Percentiles rank a stretch among this genome's conserved stretches.
These are phyloP conservation scores for Phrynocephalus vlangalii DNA, from an alignment of 2,797 vertebrate genomes.

Conservation along the genomic window DNA sequence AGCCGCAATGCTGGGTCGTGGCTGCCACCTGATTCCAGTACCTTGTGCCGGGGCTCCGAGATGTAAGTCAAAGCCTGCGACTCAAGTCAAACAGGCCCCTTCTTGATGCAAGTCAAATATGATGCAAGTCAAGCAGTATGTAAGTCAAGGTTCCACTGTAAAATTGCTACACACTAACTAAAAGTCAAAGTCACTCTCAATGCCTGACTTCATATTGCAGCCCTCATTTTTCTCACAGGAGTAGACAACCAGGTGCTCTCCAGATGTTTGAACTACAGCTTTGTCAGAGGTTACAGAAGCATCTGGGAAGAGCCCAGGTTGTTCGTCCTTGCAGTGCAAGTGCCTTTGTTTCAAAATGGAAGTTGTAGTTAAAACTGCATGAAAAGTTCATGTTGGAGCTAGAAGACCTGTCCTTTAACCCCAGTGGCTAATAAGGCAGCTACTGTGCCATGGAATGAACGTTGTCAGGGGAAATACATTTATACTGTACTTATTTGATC, in stretches of 20 bases:
- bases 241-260: neutral
- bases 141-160: too few relatives aligned
- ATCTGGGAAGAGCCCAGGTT: neutral
- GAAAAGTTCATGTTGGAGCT: neutral
- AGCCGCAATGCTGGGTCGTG: too few relatives aligned
- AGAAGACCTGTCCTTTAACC: neutral
- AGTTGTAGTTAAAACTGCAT: neutral
- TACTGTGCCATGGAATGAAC: too few relatives aligned
- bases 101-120: too few relatives aligned
- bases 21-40: too few relatives aligned
- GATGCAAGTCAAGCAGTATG: too few relatives aligned
- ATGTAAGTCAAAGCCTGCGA: too few relatives aligned
- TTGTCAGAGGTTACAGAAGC: neutral
- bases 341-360: neutral
- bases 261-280: neutral
- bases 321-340: neutral
- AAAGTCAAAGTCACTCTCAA: neutral
- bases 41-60: too few relatives aligned
- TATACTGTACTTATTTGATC: neutral
- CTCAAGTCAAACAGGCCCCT: too few relatives aligned
- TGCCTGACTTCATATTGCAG: neutral
- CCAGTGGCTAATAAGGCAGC: neutral
- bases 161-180: neutral
- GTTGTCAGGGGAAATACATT: neutral
- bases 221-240: neutral